Evolutionary conservation across 2,797 vertebrate genomes (phyloP).

Genomic region (Gambelia wislizenii): DNA sequence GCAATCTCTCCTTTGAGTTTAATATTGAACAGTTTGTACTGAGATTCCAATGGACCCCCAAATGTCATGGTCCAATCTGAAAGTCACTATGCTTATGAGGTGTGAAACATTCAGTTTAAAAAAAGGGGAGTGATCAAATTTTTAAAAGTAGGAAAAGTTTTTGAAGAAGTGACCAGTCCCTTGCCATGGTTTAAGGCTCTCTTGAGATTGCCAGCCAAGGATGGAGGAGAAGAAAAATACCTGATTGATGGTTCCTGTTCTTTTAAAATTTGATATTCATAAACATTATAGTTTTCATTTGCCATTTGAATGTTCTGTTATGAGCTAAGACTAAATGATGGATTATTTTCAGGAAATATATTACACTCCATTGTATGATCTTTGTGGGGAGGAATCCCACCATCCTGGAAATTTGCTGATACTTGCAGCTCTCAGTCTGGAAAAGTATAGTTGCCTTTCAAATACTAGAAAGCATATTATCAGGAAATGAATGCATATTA

Average conservation of each 20-base stretch:
- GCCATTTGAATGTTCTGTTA: not conserved
- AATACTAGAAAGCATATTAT: not conserved
- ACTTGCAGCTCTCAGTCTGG: too few relatives aligned
- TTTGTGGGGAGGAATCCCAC: too few relatives aligned
- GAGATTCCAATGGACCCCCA: too few relatives aligned
- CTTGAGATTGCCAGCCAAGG: not conserved
- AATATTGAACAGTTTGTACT: too few relatives aligned
- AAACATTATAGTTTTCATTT: not conserved
- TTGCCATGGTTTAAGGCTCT: not conserved
- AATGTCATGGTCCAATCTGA: too few relatives aligned
- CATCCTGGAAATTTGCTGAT: not conserved
- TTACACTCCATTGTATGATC: not conserved
- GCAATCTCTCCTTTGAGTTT: too few relatives aligned
- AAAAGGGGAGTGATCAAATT: too few relatives aligned
- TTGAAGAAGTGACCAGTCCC: not conserved
- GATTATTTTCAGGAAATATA: not conserved
- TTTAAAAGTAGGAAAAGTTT: not conserved
- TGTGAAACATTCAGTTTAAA: too few relatives aligned
- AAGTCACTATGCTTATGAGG: too few relatives aligned
- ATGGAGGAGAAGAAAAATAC: not conserved
- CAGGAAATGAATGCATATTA: not conserved
- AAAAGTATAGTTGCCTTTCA: not conserved
- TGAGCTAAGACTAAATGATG: not conserved
- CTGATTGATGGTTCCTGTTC: not conserved
- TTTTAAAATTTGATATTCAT: not conserved